Percentiles rank a stretch among this genome's conserved stretches.
Conservation (phyloP, 2,797 vertebrate genomes). For the Cuniculus paca region DNA sequence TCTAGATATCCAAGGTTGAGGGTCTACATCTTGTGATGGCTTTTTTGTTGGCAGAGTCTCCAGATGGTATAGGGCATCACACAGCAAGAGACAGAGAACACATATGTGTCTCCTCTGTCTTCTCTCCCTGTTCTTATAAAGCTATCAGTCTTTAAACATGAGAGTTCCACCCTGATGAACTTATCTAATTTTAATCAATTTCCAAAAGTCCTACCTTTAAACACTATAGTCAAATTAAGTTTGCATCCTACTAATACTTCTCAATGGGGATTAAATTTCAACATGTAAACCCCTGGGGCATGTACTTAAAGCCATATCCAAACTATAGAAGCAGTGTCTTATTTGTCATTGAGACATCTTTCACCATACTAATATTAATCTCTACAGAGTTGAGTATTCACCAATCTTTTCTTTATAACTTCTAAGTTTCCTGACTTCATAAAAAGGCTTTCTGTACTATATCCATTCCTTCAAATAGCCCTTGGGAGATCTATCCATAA, state of each 20-base stretch:
- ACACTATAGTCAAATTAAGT: not conserved
- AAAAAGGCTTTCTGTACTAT: not conserved
- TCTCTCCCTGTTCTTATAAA: not conserved
- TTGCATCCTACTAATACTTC: not conserved
- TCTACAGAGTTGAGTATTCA: not conserved
- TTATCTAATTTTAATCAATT: not conserved
- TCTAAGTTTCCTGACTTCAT: conserved; percentile 33
- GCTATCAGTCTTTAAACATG: not conserved
- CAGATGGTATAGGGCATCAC: not conserved
- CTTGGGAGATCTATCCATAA: not conserved
- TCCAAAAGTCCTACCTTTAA: not conserved
- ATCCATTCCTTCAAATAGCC: not conserved
- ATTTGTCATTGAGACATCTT: not conserved
- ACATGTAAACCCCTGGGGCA: not conserved
- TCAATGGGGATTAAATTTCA: not conserved
- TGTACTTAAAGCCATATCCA: not conserved
- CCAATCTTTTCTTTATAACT: not conserved
- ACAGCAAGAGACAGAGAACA: not conserved
- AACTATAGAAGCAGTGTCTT: not conserved
- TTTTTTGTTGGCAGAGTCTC: not conserved
- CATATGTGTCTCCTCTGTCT: not conserved
- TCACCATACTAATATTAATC: not conserved
- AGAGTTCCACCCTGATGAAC: not conserved
- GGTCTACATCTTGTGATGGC: not conserved
- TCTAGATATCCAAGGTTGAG: not conserved